These are phyloP conservation scores for Neomonachus schauinslandi DNA, from an alignment of 2,113 vertebrate species.

Conservation along the genomic window DNA sequence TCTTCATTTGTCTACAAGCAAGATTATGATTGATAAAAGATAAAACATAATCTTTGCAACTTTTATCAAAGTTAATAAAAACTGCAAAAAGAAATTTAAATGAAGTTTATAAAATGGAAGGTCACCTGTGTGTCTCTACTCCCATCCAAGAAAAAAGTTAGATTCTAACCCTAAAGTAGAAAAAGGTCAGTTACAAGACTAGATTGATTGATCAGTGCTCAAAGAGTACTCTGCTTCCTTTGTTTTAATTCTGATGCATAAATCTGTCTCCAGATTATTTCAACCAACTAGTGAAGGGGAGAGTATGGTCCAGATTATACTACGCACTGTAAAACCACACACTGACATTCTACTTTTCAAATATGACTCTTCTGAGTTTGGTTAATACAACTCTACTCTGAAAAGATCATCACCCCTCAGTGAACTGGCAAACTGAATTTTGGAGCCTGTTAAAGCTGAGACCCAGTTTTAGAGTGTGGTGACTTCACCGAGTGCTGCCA, in stretches of 20 bases:
- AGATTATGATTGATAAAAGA: slow-evolving; percentile 32
- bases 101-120: neutral
- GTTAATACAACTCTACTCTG: neutral
- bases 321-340: neutral
- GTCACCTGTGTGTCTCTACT: neutral
- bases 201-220: neutral
- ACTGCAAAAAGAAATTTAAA: slow-evolving; percentile 22
- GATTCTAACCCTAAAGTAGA: neutral
- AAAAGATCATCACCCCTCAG: slow-evolving; percentile 3
- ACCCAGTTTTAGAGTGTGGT: neutral
- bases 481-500: slow-evolving; percentile 46
- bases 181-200: neutral
- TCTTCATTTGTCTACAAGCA: slow-evolving; percentile 36
- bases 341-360: neutral
- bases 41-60: slow-evolving; percentile 16
- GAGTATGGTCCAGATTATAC: neutral
- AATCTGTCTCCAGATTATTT: neutral
- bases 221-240: neutral
- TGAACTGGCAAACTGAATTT: slow-evolving; percentile 62
- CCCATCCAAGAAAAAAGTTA: neutral
- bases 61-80: slow-evolving; percentile 41
- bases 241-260: neutral
- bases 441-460: slow-evolving; percentile 19
- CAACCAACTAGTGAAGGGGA: neutral
- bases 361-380: slow-evolving; percentile 2